Base-by-base conservation (phyloP, 2,797 vertebrate genomes). In the Pygocentrus nattereri region DNA sequence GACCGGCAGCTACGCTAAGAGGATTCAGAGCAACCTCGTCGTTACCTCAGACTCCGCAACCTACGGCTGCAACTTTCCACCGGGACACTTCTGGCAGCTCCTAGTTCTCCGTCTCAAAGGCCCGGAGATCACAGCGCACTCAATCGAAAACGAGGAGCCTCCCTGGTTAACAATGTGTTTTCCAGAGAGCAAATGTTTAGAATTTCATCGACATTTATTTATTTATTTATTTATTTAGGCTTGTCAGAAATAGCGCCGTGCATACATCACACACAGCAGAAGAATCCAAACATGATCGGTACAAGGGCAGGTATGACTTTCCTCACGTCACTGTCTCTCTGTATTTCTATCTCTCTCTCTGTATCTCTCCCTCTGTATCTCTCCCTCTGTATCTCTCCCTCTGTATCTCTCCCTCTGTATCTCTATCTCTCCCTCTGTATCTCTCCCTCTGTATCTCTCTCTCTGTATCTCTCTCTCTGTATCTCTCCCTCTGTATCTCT, bases 91-190 rank as follows among this genome's bases (percentile, higher is more conserved):
- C 83, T 80, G 86, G 85, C 83, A 77, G 61, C 80, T 80, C 13
- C 78, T 44, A 82, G 84, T 87, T 89, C 58, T 84, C 86, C 88
- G 61, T 82, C 50, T 75, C 58, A 75, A 84, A 87, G 12, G 82
- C 85, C 65, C 70, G 86, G 76, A 85, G 89, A 92, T 92, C 89
- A 88, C 31, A 88, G 82, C 19, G 78, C 78, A 59, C 85, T 83
- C 62, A 79, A 59, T 87, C 85, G 80, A 82, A 83, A 82, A 65
- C 69, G 49, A 44, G 69, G 68, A 34, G 62, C 72, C 73, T 86
- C 85, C 71, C 86, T 83, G 87, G 84, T 87, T 82, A 88, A 90
- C 89, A 85, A 87, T 78, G 79, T 47, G 82, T 87, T 86, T 89
- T 87, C 81, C 84, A 82, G 65, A 80, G 50, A 49, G 65, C 87